These are phyloP conservation scores for Pandemis cinnamomeana DNA, from an alignment of 2,888 invertebrate genomes.

Conservation along the genomic window DNA sequence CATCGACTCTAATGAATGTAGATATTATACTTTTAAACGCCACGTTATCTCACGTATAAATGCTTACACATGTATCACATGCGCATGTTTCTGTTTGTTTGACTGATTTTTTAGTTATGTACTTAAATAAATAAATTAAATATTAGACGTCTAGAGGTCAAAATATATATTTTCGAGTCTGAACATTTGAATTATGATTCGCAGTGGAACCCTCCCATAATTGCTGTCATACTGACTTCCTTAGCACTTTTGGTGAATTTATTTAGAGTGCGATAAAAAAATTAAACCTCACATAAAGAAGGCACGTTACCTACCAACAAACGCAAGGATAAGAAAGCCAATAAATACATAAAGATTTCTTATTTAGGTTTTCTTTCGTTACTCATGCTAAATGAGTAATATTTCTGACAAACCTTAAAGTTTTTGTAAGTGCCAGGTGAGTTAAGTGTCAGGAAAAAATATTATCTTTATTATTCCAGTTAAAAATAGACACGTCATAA, in stretches of 20 bases:
- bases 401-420: constrained; percentile 7
- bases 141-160: too few species aligned
- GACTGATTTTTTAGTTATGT: not conserved
- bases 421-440: constrained; percentile 17
- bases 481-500: constrained; percentile 44
- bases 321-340: not conserved
- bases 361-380: constrained; percentile 4
- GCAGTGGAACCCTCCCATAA: too few species aligned
- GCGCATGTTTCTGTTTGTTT: not conserved
- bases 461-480: constrained; percentile 35
- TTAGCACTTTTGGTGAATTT: not conserved
- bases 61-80: not conserved
- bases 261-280: not conserved
- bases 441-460: constrained; percentile 18
- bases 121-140: not conserved
- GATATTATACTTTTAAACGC: constrained; percentile 19
- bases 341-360: not conserved
- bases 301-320: not conserved
- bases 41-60: constrained; percentile 6
- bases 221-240: not conserved
- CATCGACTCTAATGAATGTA: constrained; percentile 25
- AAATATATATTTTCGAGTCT: too few species aligned
- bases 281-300: not conserved
- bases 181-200: too few species aligned
- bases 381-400: constrained; percentile 23